Evolutionary conservation across 2,888 invertebrate species (phyloP).

Genomic region (Campoplex capitator): DNA sequence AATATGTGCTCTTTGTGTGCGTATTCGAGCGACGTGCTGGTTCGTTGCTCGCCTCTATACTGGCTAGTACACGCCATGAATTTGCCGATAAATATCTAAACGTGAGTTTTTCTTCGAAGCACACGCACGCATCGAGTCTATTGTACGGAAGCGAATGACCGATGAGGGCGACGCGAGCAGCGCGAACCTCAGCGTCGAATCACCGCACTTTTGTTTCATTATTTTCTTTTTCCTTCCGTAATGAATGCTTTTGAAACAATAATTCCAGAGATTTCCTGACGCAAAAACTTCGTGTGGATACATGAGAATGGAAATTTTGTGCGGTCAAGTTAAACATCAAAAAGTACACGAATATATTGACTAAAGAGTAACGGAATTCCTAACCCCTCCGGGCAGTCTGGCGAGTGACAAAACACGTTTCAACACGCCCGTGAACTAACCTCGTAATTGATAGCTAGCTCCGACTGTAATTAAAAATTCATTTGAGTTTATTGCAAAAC

Average conservation of each 20-base stretch:
- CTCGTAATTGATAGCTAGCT: background rate
- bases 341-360: too few species aligned
- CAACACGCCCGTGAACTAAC: background rate
- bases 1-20: conserved; percentile 3
- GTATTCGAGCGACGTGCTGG: conserved; percentile 28
- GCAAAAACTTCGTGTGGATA: too few species aligned
- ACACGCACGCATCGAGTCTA: conserved; percentile 18
- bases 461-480: background rate
- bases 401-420: background rate
- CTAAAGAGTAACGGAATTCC: too few species aligned
- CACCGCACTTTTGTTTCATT: conserved; percentile 5
- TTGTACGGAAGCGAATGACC: conserved; percentile 46
- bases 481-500: background rate
- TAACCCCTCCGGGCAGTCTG: background rate
- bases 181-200: background rate
- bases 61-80: conserved; percentile 14
- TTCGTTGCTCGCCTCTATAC: conserved; percentile 47
- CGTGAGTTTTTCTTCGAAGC: conserved; percentile 19
- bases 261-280: too few species aligned
- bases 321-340: too few species aligned
- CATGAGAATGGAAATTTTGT: too few species aligned
- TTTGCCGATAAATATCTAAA: background rate
- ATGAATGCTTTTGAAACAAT: background rate
- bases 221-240: background rate
- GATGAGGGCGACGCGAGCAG: background rate